Conservation (phyloP, 2,113 vertebrate species). For the Pomatostomus ruficeps region DNA sequence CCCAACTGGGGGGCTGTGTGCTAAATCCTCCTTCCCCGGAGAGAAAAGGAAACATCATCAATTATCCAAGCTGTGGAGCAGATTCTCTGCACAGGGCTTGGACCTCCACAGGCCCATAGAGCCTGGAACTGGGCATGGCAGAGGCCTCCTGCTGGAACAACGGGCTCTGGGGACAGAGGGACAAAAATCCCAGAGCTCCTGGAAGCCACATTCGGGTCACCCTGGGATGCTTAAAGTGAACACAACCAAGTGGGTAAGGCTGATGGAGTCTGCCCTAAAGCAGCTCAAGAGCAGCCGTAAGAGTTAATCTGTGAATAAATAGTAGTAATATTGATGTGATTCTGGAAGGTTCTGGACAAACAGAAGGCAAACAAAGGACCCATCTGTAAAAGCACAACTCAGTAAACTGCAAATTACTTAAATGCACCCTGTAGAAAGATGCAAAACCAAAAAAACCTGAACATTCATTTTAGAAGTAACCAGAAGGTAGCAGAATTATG, state of each 20-base stretch:
- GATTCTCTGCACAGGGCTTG: not conserved
- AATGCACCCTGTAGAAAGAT: not conserved
- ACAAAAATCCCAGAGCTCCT: not conserved
- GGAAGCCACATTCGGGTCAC: not conserved
- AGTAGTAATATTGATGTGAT: not conserved
- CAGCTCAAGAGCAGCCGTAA: not conserved
- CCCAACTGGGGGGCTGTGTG: not conserved
- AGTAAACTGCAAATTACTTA: not conserved
- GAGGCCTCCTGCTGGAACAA: not conserved
- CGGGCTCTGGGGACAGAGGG: not conserved
- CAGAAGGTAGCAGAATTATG: not conserved
- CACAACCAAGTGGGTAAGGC: not conserved
- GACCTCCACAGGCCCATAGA: not conserved
- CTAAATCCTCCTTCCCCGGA: not conserved
- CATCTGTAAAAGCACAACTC: not conserved
- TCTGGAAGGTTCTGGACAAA: not conserved
- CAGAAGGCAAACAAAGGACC: not conserved
- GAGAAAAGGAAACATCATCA: not conserved
- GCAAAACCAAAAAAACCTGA: not conserved
- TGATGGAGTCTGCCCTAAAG: not conserved
- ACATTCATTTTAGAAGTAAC: not conserved
- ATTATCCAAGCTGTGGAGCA: not conserved
- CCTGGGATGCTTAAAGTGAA: not conserved
- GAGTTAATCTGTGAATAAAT: not conserved
- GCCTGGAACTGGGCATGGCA: not conserved